Percentiles rank a stretch among this genome's conserved stretches.
Conservation (phyloP, 2,797 vertebrate species). For the Picus viridis region DNA sequence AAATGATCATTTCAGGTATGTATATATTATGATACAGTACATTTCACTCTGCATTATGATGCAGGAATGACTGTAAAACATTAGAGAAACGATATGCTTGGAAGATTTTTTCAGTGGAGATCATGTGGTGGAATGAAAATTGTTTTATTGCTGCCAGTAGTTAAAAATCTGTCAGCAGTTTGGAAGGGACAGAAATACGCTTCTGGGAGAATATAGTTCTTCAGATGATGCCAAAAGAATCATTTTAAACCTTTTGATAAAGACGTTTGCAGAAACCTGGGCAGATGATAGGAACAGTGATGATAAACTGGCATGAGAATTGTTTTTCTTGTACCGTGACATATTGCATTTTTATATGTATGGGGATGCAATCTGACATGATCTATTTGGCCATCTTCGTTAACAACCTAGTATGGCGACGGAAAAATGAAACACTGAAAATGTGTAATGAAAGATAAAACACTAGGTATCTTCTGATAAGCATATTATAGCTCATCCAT, state of each 20-base stretch:
- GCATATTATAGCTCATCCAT: conserved; percentile 31
- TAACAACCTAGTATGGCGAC: neutral
- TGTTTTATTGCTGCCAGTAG: conserved; percentile 4
- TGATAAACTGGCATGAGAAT: conserved; percentile 2
- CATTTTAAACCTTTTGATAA: conserved; percentile 15
- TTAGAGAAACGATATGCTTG: neutral
- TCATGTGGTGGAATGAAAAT: neutral
- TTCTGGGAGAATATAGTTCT: neutral
- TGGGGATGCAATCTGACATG: neutral
- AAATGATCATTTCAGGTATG: neutral
- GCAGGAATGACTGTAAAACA: conserved; percentile 6
- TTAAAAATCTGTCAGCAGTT: conserved; percentile 26
- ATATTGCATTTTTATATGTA: neutral
- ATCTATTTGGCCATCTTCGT: conserved; percentile 50
- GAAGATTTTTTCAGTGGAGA: neutral
- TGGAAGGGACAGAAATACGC: neutral
- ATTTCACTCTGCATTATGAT: neutral
- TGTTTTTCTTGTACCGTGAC: conserved; percentile 10
- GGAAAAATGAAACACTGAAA: conserved; percentile 26
- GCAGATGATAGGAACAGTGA: neutral
- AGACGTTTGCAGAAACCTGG: neutral
- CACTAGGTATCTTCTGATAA: conserved; percentile 48
- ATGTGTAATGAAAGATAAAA: conserved; percentile 38
- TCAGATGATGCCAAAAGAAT: neutral
- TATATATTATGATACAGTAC: neutral